Evolutionary conservation across 2,113 vertebrate species (phyloP), one percentile per base, ranked within the genome.

Genomic region (Xyrauchen texanus): DNA sequence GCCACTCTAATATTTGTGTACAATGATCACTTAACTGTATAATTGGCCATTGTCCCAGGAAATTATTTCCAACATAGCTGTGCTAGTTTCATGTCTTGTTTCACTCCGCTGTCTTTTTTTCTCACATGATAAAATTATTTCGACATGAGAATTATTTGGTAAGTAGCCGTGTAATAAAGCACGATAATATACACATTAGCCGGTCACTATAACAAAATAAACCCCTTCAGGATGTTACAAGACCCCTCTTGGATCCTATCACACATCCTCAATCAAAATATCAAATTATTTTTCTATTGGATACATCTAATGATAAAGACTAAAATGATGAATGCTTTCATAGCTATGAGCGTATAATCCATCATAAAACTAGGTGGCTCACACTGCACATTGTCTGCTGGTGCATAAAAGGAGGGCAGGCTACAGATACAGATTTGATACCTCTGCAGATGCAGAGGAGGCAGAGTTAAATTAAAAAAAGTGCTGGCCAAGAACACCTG

Each of bases 401-500:
- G 21, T 11, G 16, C 9, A 58, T 6, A 13, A 42, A 60, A 42
- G 58, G 45, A 74, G 57, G 13, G 80, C 77, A 70, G 83, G 68
- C 42, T 34, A 34, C 21, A 51, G 67, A 61, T 68, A 61, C 57
- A 55, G 42, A 65, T 82, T 74, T 69, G 74, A 57, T 52, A 58
- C 11, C 61, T 77, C 73, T 75, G 78, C 78, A 72, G 80, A 66
- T 55, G 47, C 76, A 42, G 76, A 68, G 64, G 51, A 72, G 11
- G 11, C 51, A 2, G 67, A 68, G 73, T 42, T 65, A 52, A 76
- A 76, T 53, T 6, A 49, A 82, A 21, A 78, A 46, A 60, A 55
- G 5, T 52, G 58, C 15, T 60, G 21, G 12, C 71, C 61, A 57
- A 73, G 47, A 77, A 57, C 13, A 65, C 64, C n/a, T n/a, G n/a